Conservation (phyloP, 2,888 invertebrate genomes). For the Oegoconia quadripuncta region DNA sequence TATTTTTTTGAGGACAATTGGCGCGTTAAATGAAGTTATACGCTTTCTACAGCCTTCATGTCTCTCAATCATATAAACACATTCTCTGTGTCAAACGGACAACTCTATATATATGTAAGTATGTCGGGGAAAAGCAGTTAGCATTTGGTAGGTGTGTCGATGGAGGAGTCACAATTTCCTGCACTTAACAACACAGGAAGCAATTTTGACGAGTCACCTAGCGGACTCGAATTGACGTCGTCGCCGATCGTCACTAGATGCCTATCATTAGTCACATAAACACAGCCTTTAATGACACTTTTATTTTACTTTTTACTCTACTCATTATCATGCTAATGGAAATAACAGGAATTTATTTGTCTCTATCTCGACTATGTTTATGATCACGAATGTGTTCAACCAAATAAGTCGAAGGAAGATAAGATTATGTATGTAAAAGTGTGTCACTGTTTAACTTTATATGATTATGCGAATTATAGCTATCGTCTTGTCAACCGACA, state of each 20-base stretch:
- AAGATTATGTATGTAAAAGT: too few relatives aligned
- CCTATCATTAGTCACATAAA: conserved; percentile 53
- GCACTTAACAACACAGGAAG: conserved; percentile 77
- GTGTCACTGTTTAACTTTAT: too few relatives aligned
- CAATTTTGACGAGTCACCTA: conserved; percentile 77
- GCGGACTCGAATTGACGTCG: conserved; percentile 63
- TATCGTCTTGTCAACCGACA: too few relatives aligned
- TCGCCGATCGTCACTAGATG: conserved; percentile 37
- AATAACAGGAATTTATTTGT: conserved; percentile 4
- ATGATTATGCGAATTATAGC: too few relatives aligned
- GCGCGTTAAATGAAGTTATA: too few relatives aligned
- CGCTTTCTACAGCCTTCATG: too few relatives aligned
- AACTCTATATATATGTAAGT: conserved; percentile 17
- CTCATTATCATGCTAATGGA: conserved; percentile 7
- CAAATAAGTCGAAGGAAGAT: too few relatives aligned
- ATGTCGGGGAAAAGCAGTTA: conserved; percentile 44
- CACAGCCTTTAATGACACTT: conserved; percentile 31
- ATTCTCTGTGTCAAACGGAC: too few relatives aligned
- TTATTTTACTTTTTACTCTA: conserved; percentile 8
- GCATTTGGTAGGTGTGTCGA: conserved; percentile 65
- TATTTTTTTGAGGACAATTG: too few relatives aligned
- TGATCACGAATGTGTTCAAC: too few relatives aligned
- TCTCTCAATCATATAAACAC: too few relatives aligned
- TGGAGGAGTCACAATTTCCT: conserved; percentile 77
- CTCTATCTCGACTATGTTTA: background rate